A percentile compares a stretch with the other conserved stretches of the same genome.
These are phyloP conservation scores for Phaenicophaeus curvirostris DNA, from an alignment of 2,797 vertebrate species.

Conservation along the genomic window DNA sequence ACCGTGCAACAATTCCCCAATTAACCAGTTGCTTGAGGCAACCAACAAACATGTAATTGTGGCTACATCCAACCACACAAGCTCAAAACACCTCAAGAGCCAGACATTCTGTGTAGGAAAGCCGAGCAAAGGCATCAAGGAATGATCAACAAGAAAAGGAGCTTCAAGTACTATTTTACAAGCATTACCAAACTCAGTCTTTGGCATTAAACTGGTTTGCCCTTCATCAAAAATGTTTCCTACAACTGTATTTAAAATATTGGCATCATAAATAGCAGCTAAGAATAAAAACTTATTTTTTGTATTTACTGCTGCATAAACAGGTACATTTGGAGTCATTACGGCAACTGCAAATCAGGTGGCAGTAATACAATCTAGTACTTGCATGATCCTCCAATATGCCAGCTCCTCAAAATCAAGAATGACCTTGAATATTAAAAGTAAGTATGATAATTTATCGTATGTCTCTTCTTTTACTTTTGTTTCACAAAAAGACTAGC, in stretches of 20 bases:
- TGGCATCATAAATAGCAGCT: neutral
- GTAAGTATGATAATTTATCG: neutral
- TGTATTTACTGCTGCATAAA: neutral
- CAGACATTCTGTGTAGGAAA: neutral
- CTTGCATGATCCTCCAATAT: neutral
- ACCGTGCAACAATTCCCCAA: neutral
- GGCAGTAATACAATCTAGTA: neutral
- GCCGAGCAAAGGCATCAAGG: neutral
- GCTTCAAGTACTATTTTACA: neutral
- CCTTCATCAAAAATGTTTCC: neutral
- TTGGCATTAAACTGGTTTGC: neutral
- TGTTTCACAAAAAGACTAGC: neutral
- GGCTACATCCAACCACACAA: neutral
- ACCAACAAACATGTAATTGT: neutral
- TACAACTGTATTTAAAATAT: neutral
- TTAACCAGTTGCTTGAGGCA: neutral
- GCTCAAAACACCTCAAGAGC: neutral
- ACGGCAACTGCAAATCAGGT: neutral
- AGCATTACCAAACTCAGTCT: neutral
- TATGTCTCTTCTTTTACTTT: neutral
- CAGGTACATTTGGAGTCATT: neutral
- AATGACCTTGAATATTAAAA: neutral
- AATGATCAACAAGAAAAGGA: neutral
- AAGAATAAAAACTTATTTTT: neutral
- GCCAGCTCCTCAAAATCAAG: neutral